phyloP scores from a whole-genome alignment of 2,888 invertebrate genomes.

The Coelinius sp. region DNA sequence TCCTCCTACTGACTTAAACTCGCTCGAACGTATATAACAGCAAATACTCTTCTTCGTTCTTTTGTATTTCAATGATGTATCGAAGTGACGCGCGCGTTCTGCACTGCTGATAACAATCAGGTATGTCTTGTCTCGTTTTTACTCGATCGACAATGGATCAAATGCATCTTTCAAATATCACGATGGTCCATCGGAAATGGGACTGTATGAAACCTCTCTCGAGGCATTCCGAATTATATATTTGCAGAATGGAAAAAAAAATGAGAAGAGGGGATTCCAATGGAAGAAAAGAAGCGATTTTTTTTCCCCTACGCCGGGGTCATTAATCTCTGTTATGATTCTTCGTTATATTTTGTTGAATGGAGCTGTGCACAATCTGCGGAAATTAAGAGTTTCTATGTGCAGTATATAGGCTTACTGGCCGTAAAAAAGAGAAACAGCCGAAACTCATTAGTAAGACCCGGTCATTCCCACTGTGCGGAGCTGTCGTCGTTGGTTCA shows the following conservation, averaged over 20 bases:
- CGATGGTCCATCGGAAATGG: too few species aligned
- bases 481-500: slow-evolving; percentile 44
- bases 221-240: background rate
- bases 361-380: slow-evolving; percentile 42
- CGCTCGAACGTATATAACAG: slow-evolving; percentile 9
- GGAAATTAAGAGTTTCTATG: slow-evolving; percentile 44
- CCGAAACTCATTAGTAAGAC: slow-evolving; percentile 51
- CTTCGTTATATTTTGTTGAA: slow-evolving; percentile 27
- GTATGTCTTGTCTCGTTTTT: slow-evolving; percentile 25
- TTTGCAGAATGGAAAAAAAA: background rate
- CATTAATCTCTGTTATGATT: slow-evolving; percentile 29
- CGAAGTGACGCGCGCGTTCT: slow-evolving; percentile 44
- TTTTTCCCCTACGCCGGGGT: background rate
- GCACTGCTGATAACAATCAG: slow-evolving; percentile 40
- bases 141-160: slow-evolving; percentile 36
- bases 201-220: background rate
- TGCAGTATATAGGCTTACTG: background rate
- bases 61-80: slow-evolving; percentile 41
- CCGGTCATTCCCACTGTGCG: slow-evolving; percentile 43
- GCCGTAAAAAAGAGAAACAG: slow-evolving; percentile 43
- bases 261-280: background rate
- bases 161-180: slow-evolving; percentile 18
- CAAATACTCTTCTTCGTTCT: slow-evolving; percentile 20
- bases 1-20: slow-evolving; percentile 17
- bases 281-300: background rate